Percentiles rank a stretch among this genome's conserved stretches.
phyloP scores from a whole-genome alignment of 2,888 invertebrate species.

The Aphrophora alni region DNA sequence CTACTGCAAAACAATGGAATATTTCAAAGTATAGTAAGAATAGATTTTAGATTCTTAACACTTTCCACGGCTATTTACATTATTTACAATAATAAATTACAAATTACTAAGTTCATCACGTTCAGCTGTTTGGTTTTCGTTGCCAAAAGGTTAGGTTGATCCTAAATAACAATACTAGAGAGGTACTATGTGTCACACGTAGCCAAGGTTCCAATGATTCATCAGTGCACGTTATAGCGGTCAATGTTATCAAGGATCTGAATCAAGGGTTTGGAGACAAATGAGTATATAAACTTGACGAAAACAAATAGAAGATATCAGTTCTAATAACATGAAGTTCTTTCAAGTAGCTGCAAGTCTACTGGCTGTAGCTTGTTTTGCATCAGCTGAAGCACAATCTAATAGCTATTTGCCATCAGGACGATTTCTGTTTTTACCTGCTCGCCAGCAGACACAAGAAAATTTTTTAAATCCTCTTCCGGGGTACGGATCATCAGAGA shows the following conservation, averaged over 20 bases:
- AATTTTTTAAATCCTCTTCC: not conserved
- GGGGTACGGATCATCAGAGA: not conserved
- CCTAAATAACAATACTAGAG: not conserved
- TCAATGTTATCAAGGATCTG: not conserved
- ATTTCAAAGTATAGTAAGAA: no score
- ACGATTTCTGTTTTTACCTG: not conserved
- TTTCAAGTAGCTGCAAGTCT: not conserved
- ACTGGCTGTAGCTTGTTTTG: not conserved
- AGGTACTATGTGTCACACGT: not conserved
- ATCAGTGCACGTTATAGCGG: not conserved
- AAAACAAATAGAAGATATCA: not conserved
- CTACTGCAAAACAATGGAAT: no score
- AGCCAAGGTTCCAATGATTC: not conserved
- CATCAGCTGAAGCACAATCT: not conserved
- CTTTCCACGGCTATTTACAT: no score
- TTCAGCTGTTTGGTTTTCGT: not conserved
- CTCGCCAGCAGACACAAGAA: not conserved
- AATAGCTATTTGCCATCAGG: not conserved
- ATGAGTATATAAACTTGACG: not conserved
- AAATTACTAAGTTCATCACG: not conserved
- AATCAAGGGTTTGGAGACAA: not conserved
- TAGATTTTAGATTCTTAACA: no score
- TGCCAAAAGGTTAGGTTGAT: not conserved
- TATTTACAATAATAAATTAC: not conserved
- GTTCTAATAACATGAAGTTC: not conserved